Evolutionary conservation across 2,113 vertebrate species (phyloP), one percentile per base, ranked within the genome.

Genomic region (Melanotaenia duboulayi): DNA sequence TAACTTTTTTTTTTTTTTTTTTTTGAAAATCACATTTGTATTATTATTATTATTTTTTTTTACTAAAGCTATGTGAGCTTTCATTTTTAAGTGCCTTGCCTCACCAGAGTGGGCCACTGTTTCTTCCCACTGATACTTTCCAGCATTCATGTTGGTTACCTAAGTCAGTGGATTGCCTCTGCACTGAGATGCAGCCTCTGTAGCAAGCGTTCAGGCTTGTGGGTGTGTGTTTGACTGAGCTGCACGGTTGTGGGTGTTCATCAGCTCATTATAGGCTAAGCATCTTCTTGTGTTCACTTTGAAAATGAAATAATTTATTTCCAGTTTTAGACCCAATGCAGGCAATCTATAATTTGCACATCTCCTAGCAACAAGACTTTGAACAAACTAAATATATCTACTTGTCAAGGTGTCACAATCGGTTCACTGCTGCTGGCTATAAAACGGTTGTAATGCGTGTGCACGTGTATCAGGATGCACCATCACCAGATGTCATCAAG

Each of bases 331-430:
- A 87, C 65, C 78, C 82, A 67, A 81, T 85, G 81, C 83, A 87
- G 79, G 73, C 65, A 84, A 89, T 63, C 83, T 89, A 89, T 89
- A 86, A 91, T 92, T 91, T 88, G 83, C 86, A 76, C 82, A 92
- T 94, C 91, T 90, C 92, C 93, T 93, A 94, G 91, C 94, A 93
- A 94, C 92, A 89, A 80, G 88, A 88, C 82, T 90, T 91, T 87
- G 85, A 90, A 91, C 69, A 85, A 88, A 91, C 90, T 90, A 93
- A 89, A 93, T 92, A 92, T 92, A 93, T 86, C 85, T 78, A 55
- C 74, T 74, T 83, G 67, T 57, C 69, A 71, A 88, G 75, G 89
- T 90, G 88, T 86, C 84, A 84, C 86, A 78, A 83, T 73, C 71
- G 66, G 37, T 71, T 52, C 28, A 28, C 48, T 0, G 1, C 58